Evolutionary conservation across 2,888 invertebrate genomes (phyloP).

Genomic region (Vannuccia rotundouncinata): DNA sequence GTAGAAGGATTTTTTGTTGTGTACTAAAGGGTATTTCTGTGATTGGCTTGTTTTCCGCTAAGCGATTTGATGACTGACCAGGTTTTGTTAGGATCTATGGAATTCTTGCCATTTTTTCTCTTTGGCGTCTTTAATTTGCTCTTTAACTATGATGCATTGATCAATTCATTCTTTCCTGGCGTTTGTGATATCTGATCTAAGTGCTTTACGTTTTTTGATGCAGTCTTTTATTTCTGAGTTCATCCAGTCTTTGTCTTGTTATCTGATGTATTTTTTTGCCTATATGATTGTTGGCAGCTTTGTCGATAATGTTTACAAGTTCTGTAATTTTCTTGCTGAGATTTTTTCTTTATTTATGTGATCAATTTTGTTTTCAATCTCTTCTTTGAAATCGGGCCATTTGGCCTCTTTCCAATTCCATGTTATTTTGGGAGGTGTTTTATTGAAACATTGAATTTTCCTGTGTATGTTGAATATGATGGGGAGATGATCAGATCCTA

Average conservation of each 20-base stretch:
- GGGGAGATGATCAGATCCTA: background rate
- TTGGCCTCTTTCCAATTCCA: background rate
- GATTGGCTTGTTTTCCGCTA: background rate
- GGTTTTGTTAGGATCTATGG: background rate
- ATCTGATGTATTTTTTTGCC: background rate
- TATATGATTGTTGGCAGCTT: background rate
- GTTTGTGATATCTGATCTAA: background rate
- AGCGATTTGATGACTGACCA: background rate
- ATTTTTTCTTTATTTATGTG: background rate
- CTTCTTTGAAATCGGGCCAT: background rate
- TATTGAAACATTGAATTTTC: background rate
- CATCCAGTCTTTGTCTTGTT: background rate
- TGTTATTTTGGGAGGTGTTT: background rate
- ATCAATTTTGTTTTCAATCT: background rate
- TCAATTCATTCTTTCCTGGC: background rate
- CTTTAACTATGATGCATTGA: background rate
- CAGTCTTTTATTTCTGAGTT: background rate
- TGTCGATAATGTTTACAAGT: background rate
- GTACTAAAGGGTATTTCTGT: background rate
- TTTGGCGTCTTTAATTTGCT: background rate
- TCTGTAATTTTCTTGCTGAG: background rate
- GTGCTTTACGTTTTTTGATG: background rate
- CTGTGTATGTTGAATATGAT: background rate
- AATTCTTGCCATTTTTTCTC: background rate
- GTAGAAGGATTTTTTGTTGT: background rate